Evolutionary conservation across 92 coral and sea anemone species (phyloP), one percentile per base, ranked within the genome.

Genomic region (Porites lobata): DNA sequence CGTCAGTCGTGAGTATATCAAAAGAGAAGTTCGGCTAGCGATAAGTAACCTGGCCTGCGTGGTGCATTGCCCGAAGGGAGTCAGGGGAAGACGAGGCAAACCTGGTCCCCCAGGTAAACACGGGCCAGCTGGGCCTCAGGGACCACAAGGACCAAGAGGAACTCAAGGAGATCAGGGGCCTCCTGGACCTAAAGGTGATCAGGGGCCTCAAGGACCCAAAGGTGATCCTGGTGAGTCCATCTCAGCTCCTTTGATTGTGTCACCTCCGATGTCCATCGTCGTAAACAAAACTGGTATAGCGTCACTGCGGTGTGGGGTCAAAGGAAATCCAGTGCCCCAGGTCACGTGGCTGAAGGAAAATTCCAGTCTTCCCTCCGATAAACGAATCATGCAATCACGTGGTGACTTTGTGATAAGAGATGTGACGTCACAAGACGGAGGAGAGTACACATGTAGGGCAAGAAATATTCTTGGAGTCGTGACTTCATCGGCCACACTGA

Each of bases 381-480:
- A 73, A 73, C 62, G 78, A 50, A 22, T 73, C 90, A 29, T 29
- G 32, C 32, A 2, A 29, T 29, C 43, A 13, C 66, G 83, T 81
- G 92, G 94, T 6, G 80, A 79, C 9, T 80, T 93, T 54, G 32
- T 82, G 76, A 90, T 93, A 20, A 84, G 70, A 43, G 68, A 75
- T 51, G 84, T 83, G 79, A 84, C 76, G 72, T 84, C 92, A 73
- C 50, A 20, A 10, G 96, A 93, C 52, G 63, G 70, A 0, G 96
- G 91, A 29, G 59, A 1, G 7, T 93, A 93, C 91, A 88, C 77
- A 4, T 93, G 96, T 21, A 85, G 54, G 24, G 94, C 92, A n/a
- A 81, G 29, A 79, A 93, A 87, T 65, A 85, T 85, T 43, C 84
- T 93, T n/a, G 96, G 96, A 51, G 52, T 64, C n/a, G 83, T 80